Percentiles rank a stretch among this genome's conserved stretches.
These are phyloP conservation scores for Parthenolecanium corni DNA, from an alignment of 2,888 invertebrate species.

Conservation along the genomic window DNA sequence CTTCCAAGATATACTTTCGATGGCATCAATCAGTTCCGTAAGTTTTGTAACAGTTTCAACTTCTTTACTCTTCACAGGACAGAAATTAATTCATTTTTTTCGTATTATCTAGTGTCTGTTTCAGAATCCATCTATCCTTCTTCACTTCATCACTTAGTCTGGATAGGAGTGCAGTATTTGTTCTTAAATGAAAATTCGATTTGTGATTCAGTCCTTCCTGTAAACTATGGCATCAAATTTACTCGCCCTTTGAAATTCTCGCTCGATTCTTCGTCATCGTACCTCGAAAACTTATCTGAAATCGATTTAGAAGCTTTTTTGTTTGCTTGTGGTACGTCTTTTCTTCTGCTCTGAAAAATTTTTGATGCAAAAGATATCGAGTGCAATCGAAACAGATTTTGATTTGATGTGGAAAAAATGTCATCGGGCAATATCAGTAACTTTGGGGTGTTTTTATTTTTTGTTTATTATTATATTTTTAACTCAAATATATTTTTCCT, in stretches of 20 bases:
- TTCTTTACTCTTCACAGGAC: no score
- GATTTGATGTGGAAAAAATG: no score
- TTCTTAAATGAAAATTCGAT: constrained; percentile 16
- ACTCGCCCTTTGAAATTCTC: constrained; percentile 21
- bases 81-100: no score
- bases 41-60: background rate
- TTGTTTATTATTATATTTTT: no score
- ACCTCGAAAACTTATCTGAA: constrained; percentile 57
- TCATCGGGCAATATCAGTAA: no score
- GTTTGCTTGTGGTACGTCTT: constrained; percentile 44
- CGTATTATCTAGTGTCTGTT: background rate
- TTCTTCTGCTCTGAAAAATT: no score
- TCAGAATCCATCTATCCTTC: constrained; percentile 43
- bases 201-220: constrained; percentile 24
- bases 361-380: no score
- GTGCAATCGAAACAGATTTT: no score
- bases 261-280: constrained; percentile 38
- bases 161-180: constrained; percentile 59
- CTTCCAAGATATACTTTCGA: background rate
- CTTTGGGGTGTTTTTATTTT: no score
- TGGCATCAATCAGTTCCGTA: constrained; percentile 1
- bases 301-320: constrained; percentile 74
- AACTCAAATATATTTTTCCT: no score
- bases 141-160: constrained; percentile 70
- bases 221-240: constrained; percentile 24